Evolutionary conservation across 2,797 vertebrate species (phyloP), one percentile per base, ranked within the genome.

Genomic region (Sebastes variabilis): DNA sequence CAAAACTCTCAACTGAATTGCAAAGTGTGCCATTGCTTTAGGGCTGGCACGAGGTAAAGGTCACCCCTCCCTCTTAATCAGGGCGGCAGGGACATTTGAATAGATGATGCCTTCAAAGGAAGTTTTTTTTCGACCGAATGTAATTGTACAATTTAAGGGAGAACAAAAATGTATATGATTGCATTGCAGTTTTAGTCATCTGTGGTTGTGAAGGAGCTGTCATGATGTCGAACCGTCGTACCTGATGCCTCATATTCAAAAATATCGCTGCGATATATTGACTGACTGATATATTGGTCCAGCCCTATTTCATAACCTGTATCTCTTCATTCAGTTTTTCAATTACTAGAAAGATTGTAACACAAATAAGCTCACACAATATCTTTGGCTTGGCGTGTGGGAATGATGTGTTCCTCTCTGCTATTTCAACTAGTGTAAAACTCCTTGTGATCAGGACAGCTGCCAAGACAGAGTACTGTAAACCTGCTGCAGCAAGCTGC

Each of bases 401-500:
- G 27, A 27, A 55, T 25, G 6, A 6, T 8, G 4, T 22, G 36
- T 42, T 66, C 36, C 3, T 30, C 56, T 64, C 29, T 56, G 12
- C 25, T 4, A 9, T 46, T 66, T 20, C 9, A 58, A 46, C 64
- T 54, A 61, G 54, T 69, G 52, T 75, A 42, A 77, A 82, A 84
- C 29, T 5, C 32, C 13, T 34, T 65, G 7, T 6, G 18, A 58
- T 55, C 4, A 8, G 66, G 67, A 81, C 87, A 84, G 82, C 85
- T 90, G 86, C 79, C 76, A 72, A 59, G 12, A 42, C 82, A 42
- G 58, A 55, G 34, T 6, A 18, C 62, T 10, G 62, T 24, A 16
- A 84, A 82, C 83, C 14, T 72, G 73, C 77, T 81, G 66, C 77
- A 82, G 34, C 80, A 55, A 62, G 79, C 72, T 72, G 27, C 59